Conservation (phyloP, 2,888 invertebrate species). For the Azorinus chamasolen region DNA sequence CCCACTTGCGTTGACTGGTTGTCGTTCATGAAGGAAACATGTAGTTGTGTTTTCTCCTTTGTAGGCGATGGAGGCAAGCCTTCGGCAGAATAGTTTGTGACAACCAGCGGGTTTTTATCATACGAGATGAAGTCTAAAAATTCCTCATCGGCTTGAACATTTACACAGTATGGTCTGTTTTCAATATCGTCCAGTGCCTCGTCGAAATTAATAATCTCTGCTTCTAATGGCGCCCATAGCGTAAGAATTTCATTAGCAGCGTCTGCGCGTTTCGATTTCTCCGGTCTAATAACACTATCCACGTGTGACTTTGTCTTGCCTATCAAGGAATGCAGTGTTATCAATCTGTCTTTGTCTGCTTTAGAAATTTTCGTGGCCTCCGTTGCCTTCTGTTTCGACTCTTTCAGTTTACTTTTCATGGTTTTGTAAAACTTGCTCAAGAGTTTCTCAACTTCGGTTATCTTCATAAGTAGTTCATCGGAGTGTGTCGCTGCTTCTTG, state of each 20-base stretch:
- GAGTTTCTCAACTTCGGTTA: conserved; percentile 59
- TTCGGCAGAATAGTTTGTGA: conserved; percentile 32
- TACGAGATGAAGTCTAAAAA: conserved; percentile 60
- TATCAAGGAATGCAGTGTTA: conserved; percentile 50
- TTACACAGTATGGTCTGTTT: conserved; percentile 53
- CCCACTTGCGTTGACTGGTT: conserved; percentile 11
- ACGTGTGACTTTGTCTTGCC: conserved; percentile 55
- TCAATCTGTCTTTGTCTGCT: conserved; percentile 44
- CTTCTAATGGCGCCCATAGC: conserved; percentile 62
- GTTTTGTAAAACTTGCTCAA: conserved; percentile 58
- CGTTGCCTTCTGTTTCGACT: conserved; percentile 56
- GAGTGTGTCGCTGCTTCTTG: conserved; percentile 54
- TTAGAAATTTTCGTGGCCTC: conserved; percentile 63
- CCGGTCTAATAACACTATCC: conserved; percentile 45
- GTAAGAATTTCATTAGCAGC: conserved; percentile 50
- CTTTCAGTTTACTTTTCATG: conserved; percentile 57
- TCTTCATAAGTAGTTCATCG: conserved; percentile 52
- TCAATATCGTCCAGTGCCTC: conserved; percentile 55
- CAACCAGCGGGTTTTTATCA: conserved; percentile 54
- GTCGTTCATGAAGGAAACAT: conserved; percentile 13
- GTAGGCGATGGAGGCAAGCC: conserved; percentile 36
- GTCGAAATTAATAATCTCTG: conserved; percentile 58
- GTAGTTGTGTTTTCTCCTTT: conserved; percentile 34
- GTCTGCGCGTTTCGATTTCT: conserved; percentile 47
- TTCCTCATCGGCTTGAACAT: conserved; percentile 47